phyloP scores from a whole-genome alignment of 2,888 invertebrate species.

The Pseudolycoriella hygida region DNA sequence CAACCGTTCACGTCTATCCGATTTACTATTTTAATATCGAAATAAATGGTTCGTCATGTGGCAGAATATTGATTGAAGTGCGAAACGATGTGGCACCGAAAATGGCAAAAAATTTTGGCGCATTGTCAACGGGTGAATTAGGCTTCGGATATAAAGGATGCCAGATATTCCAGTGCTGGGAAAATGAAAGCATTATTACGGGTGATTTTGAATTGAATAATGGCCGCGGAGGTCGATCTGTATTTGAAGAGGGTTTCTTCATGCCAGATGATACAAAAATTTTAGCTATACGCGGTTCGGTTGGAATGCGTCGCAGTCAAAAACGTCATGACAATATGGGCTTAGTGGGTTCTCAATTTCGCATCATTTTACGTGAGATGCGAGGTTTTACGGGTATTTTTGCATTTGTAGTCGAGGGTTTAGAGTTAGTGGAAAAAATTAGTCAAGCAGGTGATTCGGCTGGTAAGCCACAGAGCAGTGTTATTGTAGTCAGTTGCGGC shows the following conservation, averaged over 20 bases:
- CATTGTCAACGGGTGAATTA: constrained; percentile 50
- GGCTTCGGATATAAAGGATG: constrained; percentile 66
- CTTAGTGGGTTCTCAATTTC: constrained; percentile 71
- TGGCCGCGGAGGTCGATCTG: constrained; percentile 60
- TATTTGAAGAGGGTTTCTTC: constrained; percentile 59
- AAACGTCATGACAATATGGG: constrained; percentile 63
- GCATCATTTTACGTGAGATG: constrained; percentile 66
- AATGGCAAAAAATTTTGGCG: constrained; percentile 64
- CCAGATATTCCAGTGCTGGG: constrained; percentile 67
- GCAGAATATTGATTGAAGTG: constrained; percentile 59
- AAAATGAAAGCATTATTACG: constrained; percentile 62
- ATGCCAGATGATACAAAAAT: constrained; percentile 68
- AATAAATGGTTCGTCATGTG: constrained; percentile 48
- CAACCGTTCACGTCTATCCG: constrained; percentile 39
- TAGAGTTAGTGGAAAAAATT: constrained; percentile 61
- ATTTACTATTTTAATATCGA: constrained; percentile 62
- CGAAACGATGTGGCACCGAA: constrained; percentile 61
- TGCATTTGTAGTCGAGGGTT: constrained; percentile 60
- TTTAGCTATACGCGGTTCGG: constrained; percentile 54
- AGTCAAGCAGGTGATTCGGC: constrained; percentile 59
- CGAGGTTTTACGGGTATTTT: constrained; percentile 69
- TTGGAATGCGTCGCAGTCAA: constrained; percentile 66
- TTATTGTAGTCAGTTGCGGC: constrained; percentile 57
- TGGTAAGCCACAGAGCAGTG: constrained; percentile 57
- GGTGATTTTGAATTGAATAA: constrained; percentile 69